A percentile compares a stretch with the other conserved stretches of the same genome.
These are phyloP conservation scores for Mustela lutreola DNA, from an alignment of 2,113 vertebrate genomes.

Conservation along the genomic window DNA sequence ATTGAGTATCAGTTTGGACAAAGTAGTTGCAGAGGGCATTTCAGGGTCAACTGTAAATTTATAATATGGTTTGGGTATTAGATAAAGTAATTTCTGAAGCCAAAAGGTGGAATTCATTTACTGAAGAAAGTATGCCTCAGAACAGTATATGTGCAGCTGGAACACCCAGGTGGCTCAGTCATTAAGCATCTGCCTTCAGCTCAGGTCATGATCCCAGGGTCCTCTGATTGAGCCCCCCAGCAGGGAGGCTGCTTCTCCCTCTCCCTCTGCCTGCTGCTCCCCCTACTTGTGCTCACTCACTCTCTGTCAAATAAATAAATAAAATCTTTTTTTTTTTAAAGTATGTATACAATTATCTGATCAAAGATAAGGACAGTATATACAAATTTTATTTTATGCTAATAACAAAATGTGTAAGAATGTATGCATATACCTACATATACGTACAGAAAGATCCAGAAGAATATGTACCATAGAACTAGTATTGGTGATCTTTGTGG, in stretches of 20 bases:
- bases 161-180: too few species aligned
- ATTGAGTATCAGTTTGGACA: not conserved
- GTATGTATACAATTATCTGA: not conserved
- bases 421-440: not conserved
- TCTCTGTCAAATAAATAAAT: too few species aligned
- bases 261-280: too few species aligned
- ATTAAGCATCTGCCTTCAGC: too few species aligned
- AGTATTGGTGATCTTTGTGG: not conserved
- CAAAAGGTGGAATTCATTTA: slow-evolving; percentile 2
- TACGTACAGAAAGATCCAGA: not conserved
- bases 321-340: too few species aligned
- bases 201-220: too few species aligned
- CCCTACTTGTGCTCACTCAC: too few species aligned
- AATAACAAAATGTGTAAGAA: not conserved
- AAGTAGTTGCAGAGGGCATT: not conserved
- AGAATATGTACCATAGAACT: not conserved
- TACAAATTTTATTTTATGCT: not conserved
- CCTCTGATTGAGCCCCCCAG: too few species aligned
- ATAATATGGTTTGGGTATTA: not conserved
- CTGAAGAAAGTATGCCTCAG: not conserved
- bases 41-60: not conserved
- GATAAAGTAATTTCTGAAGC: not conserved
- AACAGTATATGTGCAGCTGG: not conserved
- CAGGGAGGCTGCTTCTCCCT: too few species aligned
- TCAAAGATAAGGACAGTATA: not conserved